Evolutionary conservation across 1,140 invertebrate species (phyloP).

Genomic region (Panagrolaimus sp.): DNA sequence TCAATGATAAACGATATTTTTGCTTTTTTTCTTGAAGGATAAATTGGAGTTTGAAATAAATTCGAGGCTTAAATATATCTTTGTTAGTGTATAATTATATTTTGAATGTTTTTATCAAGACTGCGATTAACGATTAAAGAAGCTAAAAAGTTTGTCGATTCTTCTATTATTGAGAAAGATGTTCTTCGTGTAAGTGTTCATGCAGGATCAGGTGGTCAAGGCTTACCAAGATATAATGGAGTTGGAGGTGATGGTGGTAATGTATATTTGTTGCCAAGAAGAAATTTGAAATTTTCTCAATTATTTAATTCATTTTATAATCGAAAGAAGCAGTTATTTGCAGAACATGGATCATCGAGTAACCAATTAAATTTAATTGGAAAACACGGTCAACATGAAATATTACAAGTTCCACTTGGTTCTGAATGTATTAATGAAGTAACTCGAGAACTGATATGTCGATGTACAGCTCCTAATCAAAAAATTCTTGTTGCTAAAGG

Average conservation of each 20-base stretch:
- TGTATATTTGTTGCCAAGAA: slow-evolving; percentile 36
- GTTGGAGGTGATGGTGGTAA: slow-evolving; percentile 49
- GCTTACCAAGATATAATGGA: slow-evolving; percentile 45
- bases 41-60: no score
- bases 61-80: no score
- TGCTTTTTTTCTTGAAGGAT: no score
- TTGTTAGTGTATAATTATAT: no score
- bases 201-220: slow-evolving; percentile 19
- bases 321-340: background rate
- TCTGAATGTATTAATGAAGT: slow-evolving; percentile 50
- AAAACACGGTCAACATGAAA: slow-evolving; percentile 30
- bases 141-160: slow-evolving; percentile 10
- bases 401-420: slow-evolving; percentile 52
- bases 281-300: slow-evolving; percentile 37
- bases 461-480: slow-evolving; percentile 34
- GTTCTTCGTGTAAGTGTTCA: slow-evolving; percentile 7
- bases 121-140: slow-evolving; percentile 2
- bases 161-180: slow-evolving; percentile 14
- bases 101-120: slow-evolving; percentile 18
- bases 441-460: slow-evolving; percentile 30
- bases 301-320: slow-evolving; percentile 36
- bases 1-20: no score
- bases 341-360: slow-evolving; percentile 28
- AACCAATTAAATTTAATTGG: slow-evolving; percentile 37
- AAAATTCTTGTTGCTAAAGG: slow-evolving; percentile 51